These are phyloP conservation scores for Pseudochirops cupreus DNA, from an alignment of 2,797 vertebrate species.

Conservation along the genomic window DNA sequence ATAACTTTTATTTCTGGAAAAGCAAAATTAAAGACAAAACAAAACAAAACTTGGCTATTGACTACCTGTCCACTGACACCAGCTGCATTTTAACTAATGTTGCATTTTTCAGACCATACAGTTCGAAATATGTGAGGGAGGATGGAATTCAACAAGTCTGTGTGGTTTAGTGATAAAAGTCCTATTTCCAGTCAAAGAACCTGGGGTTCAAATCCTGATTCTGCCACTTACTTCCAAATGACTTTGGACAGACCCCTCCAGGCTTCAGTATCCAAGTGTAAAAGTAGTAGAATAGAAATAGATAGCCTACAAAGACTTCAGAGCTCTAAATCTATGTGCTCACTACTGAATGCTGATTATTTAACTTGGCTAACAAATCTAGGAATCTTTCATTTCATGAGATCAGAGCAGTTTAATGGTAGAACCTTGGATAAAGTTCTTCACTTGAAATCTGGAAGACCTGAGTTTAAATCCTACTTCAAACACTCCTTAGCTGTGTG, in stretches of 20 bases:
- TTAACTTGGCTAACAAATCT: not conserved
- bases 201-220: not conserved
- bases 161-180: not conserved
- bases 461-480: not conserved
- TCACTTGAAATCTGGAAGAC: not conserved
- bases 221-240: not conserved
- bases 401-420: not conserved
- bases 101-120: constrained; percentile 12
- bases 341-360: not conserved
- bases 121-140: not conserved
- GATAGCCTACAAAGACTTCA: not conserved
- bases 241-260: not conserved
- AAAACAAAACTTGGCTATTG: constrained; percentile 30
- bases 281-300: not conserved
- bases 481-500: not conserved
- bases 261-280: not conserved
- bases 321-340: not conserved
- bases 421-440: not conserved
- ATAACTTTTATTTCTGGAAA: constrained; percentile 56
- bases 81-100: constrained; percentile 59
- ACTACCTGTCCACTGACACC: constrained; percentile 48
- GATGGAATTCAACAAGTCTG: not conserved
- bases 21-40: constrained; percentile 49
- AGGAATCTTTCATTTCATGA: not conserved
- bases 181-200: not conserved